A percentile compares a stretch with the other conserved stretches of the same genome.
Conservation (phyloP, 2,797 vertebrate genomes). For the Lateolabrax maculatus region DNA sequence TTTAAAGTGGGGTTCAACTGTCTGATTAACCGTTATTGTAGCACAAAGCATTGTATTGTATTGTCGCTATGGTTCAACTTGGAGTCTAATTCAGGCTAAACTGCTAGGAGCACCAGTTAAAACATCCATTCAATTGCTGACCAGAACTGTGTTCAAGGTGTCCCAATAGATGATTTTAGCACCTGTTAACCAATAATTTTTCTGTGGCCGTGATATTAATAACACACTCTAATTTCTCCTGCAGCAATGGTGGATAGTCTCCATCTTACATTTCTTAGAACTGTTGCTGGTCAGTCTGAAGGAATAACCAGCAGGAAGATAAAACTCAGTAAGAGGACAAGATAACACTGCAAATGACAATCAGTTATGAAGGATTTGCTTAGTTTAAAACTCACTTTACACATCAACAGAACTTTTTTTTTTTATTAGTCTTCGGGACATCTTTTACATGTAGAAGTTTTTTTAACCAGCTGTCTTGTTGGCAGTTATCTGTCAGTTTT, state of each 20-base stretch:
- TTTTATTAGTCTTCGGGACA: neutral
- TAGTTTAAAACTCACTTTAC: conserved; percentile 25
- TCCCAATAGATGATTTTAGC: conserved; percentile 30
- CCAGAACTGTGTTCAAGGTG: conserved; percentile 28
- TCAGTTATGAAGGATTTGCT: conserved; percentile 59
- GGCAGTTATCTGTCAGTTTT: neutral
- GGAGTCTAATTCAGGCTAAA: conserved; percentile 1
- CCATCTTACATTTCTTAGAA: conserved; percentile 19
- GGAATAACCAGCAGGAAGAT: conserved; percentile 19
- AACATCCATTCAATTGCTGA: conserved; percentile 5
- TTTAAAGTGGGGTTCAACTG: neutral
- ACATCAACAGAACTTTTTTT: conserved; percentile 16
- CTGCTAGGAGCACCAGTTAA: neutral
- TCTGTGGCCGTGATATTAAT: neutral
- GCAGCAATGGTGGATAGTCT: conserved; percentile 46
- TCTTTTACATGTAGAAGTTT: neutral
- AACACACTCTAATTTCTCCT: conserved; percentile 28
- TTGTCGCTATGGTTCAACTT: neutral
- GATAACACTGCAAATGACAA: conserved; percentile 69
- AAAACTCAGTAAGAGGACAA: conserved; percentile 22
- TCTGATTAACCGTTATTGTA: neutral
- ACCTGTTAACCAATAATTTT: neutral
- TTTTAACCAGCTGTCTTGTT: neutral
- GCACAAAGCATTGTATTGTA: neutral
- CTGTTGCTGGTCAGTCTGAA: conserved; percentile 3